phyloP scores from a whole-genome alignment of 2,888 invertebrate species.

The Platycheirus rosarum region DNA sequence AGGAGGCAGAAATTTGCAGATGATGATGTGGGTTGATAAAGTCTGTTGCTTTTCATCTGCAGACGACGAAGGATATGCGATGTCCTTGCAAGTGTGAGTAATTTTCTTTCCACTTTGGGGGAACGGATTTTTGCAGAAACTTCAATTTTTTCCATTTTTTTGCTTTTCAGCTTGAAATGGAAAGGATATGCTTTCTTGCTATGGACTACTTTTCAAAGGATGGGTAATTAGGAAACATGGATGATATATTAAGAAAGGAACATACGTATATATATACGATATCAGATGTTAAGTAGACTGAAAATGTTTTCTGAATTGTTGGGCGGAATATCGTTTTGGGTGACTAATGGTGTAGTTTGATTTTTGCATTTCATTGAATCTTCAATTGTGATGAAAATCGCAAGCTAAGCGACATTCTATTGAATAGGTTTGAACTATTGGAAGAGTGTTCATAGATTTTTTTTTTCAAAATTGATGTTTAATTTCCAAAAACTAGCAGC shows the following conservation, averaged over 20 bases:
- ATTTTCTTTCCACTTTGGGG: constrained; percentile 50
- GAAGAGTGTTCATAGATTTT: too few relatives aligned
- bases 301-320: constrained; percentile 24
- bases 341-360: background rate
- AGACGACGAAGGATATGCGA: constrained; percentile 39
- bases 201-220: constrained; percentile 30
- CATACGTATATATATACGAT: constrained; percentile 23
- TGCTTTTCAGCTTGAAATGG: constrained; percentile 7
- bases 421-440: too few relatives aligned
- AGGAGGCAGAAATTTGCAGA: constrained; percentile 31
- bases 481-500: too few relatives aligned
- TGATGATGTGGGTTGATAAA: constrained; percentile 68
- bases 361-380: constrained; percentile 1
- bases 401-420: too few relatives aligned
- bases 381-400: background rate
- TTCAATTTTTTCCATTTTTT: constrained; percentile 9
- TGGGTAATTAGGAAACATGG: constrained; percentile 70
- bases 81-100: constrained; percentile 60
- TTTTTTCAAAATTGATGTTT: too few relatives aligned
- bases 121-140: constrained; percentile 20
- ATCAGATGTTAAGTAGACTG: constrained; percentile 38
- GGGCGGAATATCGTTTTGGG: background rate
- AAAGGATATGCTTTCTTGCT: background rate
- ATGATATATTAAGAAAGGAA: constrained; percentile 57
- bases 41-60: constrained; percentile 66